Percentiles rank a stretch among this genome's conserved stretches.
Conservation (phyloP, 2,113 vertebrate genomes). For the Sinocyclocheilus maitianheensis region DNA sequence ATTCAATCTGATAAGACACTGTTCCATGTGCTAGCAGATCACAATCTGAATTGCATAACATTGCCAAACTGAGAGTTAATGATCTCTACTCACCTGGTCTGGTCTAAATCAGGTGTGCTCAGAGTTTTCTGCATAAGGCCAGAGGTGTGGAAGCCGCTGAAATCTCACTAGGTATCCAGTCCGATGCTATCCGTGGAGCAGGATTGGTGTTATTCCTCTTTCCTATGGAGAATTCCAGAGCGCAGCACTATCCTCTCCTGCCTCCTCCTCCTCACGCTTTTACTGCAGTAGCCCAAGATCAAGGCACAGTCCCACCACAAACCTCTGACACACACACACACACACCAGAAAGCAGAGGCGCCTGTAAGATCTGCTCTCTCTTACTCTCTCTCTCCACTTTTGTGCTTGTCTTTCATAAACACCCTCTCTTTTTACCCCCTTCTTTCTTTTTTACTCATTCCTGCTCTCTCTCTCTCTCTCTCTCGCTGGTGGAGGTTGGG, state of each 20-base stretch:
- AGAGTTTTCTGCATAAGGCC: constrained; percentile 13
- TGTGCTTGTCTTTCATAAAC: constrained; percentile 25
- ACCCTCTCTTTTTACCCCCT: background rate
- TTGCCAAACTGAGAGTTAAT: constrained; percentile 1
- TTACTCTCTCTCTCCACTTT: constrained; percentile 30
- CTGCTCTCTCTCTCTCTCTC: constrained; percentile 46
- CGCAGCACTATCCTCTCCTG: constrained; percentile 31
- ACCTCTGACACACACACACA: constrained; percentile 21
- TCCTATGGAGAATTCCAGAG: constrained; percentile 60
- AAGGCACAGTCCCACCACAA: constrained; percentile 43
- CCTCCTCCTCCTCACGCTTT: constrained; percentile 38
- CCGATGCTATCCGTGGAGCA: background rate
- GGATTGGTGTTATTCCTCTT: constrained; percentile 28
- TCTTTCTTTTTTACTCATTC: constrained; percentile 36
- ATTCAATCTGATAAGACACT: constrained; percentile 5
- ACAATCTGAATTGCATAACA: constrained; percentile 25
- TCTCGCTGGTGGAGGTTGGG: constrained; percentile 58
- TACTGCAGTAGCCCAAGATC: constrained; percentile 55
- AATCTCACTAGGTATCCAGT: background rate
- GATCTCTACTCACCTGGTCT: constrained; percentile 20
- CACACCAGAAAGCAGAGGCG: constrained; percentile 30
- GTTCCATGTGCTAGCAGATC: background rate
- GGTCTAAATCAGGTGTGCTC: constrained; percentile 12
- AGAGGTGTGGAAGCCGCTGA: background rate
- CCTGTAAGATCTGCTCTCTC: constrained; percentile 20